Evolutionary conservation across 1,140 invertebrate species (phyloP).

Genomic region (Lethrus apterus): DNA sequence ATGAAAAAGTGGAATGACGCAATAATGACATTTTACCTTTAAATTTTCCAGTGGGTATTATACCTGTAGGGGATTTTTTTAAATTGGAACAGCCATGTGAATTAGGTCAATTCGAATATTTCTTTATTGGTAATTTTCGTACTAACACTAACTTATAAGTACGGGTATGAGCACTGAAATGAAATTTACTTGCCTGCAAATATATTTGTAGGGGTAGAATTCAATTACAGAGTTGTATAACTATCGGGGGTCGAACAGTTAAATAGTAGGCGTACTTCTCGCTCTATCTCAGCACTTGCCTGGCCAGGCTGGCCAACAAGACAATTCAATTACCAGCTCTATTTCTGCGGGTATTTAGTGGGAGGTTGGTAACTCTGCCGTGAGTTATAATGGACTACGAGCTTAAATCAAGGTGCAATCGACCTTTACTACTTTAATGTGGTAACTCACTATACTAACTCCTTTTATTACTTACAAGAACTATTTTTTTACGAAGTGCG

Average conservation of each 20-base stretch:
- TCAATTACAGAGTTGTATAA: constrained; percentile 38
- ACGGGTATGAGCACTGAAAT: constrained; percentile 16
- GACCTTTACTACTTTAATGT: constrained; percentile 10
- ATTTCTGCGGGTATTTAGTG: constrained; percentile 33
- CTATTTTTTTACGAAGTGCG: too few relatives aligned
- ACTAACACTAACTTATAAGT: too few relatives aligned
- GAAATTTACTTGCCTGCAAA: constrained; percentile 30
- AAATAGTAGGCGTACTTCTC: constrained; percentile 33
- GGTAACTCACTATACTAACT: constrained; percentile 5
- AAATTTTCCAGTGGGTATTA: too few relatives aligned
- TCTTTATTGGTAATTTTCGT: too few relatives aligned
- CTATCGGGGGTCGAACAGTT: constrained; percentile 31
- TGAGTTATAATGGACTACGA: constrained; percentile 22
- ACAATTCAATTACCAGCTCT: constrained; percentile 40
- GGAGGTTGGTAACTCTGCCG: constrained; percentile 19
- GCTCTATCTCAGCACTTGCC: constrained; percentile 23
- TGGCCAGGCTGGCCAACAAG: constrained; percentile 35
- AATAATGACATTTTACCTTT: too few relatives aligned
- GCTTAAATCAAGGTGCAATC: constrained; percentile 24
- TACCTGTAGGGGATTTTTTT: too few relatives aligned
- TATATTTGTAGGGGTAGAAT: constrained; percentile 35
- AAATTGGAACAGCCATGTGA: too few relatives aligned
- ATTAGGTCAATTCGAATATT: too few relatives aligned
- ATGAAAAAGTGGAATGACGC: too few relatives aligned
- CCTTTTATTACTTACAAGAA: constrained; percentile 7